phyloP scores from a whole-genome alignment of 2,888 invertebrate genomes.

The Polia nebulosa region DNA sequence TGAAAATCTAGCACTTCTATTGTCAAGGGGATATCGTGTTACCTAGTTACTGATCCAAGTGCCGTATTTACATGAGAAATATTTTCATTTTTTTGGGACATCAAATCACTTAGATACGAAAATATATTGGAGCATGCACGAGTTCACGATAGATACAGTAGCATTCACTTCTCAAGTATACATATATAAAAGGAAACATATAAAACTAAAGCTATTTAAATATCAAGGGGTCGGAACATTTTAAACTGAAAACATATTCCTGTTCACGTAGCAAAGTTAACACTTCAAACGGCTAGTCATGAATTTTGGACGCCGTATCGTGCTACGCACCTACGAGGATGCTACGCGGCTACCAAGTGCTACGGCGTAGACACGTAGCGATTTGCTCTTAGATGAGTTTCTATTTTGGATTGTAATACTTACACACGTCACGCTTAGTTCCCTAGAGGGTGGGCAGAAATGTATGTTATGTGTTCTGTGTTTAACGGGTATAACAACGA shows the following conservation, averaged over 20 bases:
- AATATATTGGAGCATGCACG: too few species aligned
- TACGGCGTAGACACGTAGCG: slow-evolving; percentile 66
- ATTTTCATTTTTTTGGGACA: too few species aligned
- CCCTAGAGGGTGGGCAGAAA: slow-evolving; percentile 5
- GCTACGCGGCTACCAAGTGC: slow-evolving; percentile 47
- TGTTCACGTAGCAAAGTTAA: slow-evolving; percentile 67
- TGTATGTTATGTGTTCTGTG: not conserved
- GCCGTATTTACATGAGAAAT: too few species aligned
- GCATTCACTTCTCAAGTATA: slow-evolving; percentile 1
- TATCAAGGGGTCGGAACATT: slow-evolving; percentile 65
- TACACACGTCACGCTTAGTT: slow-evolving; percentile 4
- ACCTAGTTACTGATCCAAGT: too few species aligned
- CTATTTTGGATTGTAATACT: slow-evolving; percentile 35
- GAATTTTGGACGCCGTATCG: slow-evolving; percentile 79
- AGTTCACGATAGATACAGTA: not conserved
- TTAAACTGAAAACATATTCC: slow-evolving; percentile 77
- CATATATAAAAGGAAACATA: slow-evolving; percentile 22
- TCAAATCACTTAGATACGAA: too few species aligned
- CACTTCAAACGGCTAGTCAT: slow-evolving; percentile 82
- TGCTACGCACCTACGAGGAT: slow-evolving; percentile 65
- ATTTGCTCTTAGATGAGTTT: slow-evolving; percentile 34
- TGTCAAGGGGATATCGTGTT: too few species aligned
- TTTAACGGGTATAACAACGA: too few species aligned
- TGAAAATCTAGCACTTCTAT: too few species aligned
- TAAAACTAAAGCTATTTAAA: slow-evolving; percentile 48